phyloP scores from a whole-genome alignment of 2,113 vertebrate species.

The Panthera uncia region DNA sequence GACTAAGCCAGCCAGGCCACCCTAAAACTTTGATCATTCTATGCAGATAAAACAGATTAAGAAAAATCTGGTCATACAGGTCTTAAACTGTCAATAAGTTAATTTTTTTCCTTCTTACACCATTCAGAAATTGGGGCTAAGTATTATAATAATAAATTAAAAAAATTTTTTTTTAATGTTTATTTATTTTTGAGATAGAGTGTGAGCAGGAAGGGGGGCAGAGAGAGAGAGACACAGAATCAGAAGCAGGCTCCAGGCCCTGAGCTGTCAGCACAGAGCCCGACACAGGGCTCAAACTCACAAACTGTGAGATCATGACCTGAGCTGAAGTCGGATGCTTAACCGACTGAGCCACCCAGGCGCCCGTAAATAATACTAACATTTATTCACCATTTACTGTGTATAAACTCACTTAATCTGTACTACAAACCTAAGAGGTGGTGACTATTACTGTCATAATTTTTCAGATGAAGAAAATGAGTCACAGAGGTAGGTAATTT shows the following conservation, averaged over 20 bases:
- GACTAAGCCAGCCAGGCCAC: background rate
- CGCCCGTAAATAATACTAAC: background rate
- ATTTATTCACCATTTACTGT: background rate
- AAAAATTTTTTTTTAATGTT: too few species aligned
- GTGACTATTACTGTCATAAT: background rate
- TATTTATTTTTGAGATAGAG: too few species aligned
- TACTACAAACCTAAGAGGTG: background rate
- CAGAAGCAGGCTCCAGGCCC: too few species aligned
- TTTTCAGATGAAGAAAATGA: background rate
- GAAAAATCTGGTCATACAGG: background rate
- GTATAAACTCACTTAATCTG: background rate
- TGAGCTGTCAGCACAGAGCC: too few species aligned
- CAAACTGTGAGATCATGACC: too few species aligned
- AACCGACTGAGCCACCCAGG: too few species aligned
- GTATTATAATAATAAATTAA: background rate
- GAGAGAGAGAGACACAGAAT: too few species aligned
- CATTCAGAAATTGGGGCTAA: background rate
- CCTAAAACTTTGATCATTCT: background rate
- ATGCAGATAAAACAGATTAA: background rate
- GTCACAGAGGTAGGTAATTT: background rate
- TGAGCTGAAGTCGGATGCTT: too few species aligned
- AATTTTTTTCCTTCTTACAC: constrained; percentile 3
- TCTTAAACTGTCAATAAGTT: constrained; percentile 4
- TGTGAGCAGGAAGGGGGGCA: too few species aligned
- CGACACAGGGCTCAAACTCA: too few species aligned